Evolutionary conservation across 2,797 vertebrate genomes (phyloP).

Genomic region (Pangasius djambal): DNA sequence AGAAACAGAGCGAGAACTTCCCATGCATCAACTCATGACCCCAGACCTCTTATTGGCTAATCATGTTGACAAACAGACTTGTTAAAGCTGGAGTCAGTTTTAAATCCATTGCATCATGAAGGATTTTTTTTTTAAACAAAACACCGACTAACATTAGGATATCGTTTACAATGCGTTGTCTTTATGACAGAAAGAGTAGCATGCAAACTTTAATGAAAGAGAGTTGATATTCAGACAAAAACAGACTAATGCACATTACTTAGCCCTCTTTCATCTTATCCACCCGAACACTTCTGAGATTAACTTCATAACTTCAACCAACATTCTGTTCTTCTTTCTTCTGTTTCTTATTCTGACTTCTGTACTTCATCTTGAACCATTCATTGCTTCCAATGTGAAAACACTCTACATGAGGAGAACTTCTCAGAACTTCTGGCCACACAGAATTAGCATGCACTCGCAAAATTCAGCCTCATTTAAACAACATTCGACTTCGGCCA

Average conservation of each 20-base stretch:
- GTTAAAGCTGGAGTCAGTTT: slow-evolving; percentile 15
- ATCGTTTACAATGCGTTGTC: slow-evolving; percentile 37
- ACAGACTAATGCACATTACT: slow-evolving; percentile 96
- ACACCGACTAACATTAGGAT: slow-evolving; percentile 61
- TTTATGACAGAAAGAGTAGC: slow-evolving; percentile 54
- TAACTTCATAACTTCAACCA: slow-evolving; percentile 88
- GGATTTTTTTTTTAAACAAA: slow-evolving; percentile 40
- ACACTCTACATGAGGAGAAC: slow-evolving; percentile 74
- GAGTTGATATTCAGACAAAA: slow-evolving; percentile 75
- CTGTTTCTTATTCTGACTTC: slow-evolving; percentile 90
- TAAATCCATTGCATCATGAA: slow-evolving; percentile 44
- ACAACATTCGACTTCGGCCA: slow-evolving; percentile 98
- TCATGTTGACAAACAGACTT: slow-evolving; percentile 29
- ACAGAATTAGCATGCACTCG: slow-evolving; percentile 92
- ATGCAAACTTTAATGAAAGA: slow-evolving; percentile 71
- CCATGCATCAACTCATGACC: slow-evolving; percentile 86
- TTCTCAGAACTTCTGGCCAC: slow-evolving; percentile 82
- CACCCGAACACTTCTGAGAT: slow-evolving; percentile 95
- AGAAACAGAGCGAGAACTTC: slow-evolving; percentile 73
- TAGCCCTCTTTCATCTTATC: slow-evolving; percentile 92
- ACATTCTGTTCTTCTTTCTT: slow-evolving; percentile 99
- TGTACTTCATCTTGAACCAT: slow-evolving; percentile 72
- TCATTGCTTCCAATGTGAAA: slow-evolving; percentile 68
- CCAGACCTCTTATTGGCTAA: slow-evolving; percentile 55
- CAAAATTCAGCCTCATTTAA: slow-evolving; percentile 97